Percentiles rank a stretch among this genome's conserved stretches.
Evolutionary conservation across 1,140 invertebrate genomes (phyloP).

Genomic region (Drosophila parvula): DNA sequence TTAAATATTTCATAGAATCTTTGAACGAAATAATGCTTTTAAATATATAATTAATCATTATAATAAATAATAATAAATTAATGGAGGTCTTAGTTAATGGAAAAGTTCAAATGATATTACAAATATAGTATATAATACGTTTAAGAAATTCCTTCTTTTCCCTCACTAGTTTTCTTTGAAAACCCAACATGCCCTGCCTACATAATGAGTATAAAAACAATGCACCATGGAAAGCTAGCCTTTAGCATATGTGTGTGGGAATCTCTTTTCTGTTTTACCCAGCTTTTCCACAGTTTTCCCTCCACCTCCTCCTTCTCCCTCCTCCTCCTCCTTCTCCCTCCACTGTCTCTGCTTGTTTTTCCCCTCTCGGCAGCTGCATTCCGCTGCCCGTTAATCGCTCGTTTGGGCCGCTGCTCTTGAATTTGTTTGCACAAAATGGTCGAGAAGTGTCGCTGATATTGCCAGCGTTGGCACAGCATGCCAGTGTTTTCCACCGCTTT

Average conservation of each 20-base stretch:
- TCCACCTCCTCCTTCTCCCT: neutral
- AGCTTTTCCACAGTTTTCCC: conserved; percentile 26
- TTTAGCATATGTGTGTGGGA: conserved; percentile 26
- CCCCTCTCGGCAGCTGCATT: neutral
- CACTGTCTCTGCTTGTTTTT: conserved; percentile 27
- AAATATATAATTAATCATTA: too few relatives aligned
- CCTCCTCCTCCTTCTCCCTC: neutral
- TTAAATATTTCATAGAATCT: neutral
- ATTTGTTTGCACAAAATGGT: conserved; percentile 67
- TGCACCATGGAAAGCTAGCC: conserved; percentile 19
- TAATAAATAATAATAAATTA: too few relatives aligned
- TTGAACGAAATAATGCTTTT: neutral
- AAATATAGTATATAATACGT: too few relatives aligned
- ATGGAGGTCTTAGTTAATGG: too few relatives aligned
- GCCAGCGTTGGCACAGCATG: conserved; percentile 6
- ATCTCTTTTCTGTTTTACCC: conserved; percentile 1
- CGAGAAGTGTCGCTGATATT: conserved; percentile 63
- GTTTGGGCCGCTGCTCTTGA: conserved; percentile 39
- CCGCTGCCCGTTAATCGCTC: conserved; percentile 53
- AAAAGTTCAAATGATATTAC: too few relatives aligned
- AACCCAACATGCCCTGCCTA: neutral
- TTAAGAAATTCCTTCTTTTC: neutral
- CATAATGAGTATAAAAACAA: conserved; percentile 10
- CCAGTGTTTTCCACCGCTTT: conserved; percentile 2
- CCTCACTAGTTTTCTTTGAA: accelerated